Percentiles rank a stretch among this genome's conserved stretches.
Evolutionary conservation across 2,113 vertebrate genomes (phyloP).

Genomic region (Copsychus sechellarum): DNA sequence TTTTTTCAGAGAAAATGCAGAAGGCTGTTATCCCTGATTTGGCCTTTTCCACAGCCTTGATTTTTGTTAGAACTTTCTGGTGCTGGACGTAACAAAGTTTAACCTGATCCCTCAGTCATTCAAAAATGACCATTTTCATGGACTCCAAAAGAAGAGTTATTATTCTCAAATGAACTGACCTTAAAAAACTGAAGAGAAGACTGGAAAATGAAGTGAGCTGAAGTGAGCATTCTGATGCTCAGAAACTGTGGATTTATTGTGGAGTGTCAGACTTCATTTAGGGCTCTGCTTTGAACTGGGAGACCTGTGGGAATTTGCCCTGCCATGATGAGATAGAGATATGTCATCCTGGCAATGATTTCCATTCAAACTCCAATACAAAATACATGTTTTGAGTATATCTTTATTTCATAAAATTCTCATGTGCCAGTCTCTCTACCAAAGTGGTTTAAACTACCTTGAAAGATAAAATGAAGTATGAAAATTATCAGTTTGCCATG

Average conservation of each 20-base stretch:
- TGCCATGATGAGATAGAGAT: background rate
- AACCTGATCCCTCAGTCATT: background rate
- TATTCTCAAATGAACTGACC: background rate
- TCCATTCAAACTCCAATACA: background rate
- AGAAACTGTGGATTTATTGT: background rate
- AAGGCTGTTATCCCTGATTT: background rate
- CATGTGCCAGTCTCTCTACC: background rate
- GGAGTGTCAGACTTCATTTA: background rate
- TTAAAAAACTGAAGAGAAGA: background rate
- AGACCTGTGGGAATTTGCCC: background rate
- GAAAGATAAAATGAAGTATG: background rate
- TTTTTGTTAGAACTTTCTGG: background rate
- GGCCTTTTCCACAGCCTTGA: background rate
- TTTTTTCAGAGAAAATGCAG: background rate
- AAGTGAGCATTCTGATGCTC: background rate
- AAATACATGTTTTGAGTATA: background rate
- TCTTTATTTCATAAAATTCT: background rate
- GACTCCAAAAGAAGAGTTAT: background rate
- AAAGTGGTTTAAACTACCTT: background rate
- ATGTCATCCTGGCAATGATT: background rate
- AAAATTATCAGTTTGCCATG: background rate
- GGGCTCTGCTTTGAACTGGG: background rate
- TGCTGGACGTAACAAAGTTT: background rate
- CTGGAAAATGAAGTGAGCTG: background rate
- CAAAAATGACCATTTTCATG: background rate